phyloP scores from a whole-genome alignment of 2,888 invertebrate genomes.

The Acanthosoma haemorrhoidale region DNA sequence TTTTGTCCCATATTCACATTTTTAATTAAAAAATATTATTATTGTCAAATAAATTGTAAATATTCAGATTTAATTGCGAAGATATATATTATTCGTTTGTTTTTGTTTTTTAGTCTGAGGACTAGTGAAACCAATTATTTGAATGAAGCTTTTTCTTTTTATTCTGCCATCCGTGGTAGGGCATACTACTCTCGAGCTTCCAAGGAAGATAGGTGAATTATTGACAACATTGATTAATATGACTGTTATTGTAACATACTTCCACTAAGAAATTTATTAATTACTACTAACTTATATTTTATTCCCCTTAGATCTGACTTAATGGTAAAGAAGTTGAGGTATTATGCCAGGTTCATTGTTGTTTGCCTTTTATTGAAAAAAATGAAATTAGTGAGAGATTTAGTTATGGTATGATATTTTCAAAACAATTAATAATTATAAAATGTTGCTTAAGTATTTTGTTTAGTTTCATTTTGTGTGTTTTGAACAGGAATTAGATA shows the following conservation, averaged over 20 bases:
- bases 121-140: constrained; percentile 95
- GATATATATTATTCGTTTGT: not conserved
- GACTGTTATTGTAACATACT: not conserved
- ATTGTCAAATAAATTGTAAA: not conserved
- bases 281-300: constrained; percentile 6
- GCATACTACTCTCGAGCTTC: constrained; percentile 90
- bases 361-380: constrained; percentile 90
- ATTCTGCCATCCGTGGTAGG: constrained; percentile 87
- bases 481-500: constrained; percentile 67
- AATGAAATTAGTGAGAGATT: constrained; percentile 85
- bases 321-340: constrained; percentile 92
- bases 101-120: constrained; percentile 62
- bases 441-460: not conserved
- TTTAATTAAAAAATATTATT: not conserved
- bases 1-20: no score
- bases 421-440: not conserved
- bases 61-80: not conserved
- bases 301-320: constrained; percentile 63
- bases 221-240: not conserved
- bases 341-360: constrained; percentile 93
- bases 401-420: constrained; percentile 59
- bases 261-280: not conserved
- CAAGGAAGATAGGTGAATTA: constrained; percentile 74
- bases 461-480: not conserved
- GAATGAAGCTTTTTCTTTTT: constrained; percentile 93